Evolutionary conservation across 2,888 invertebrate genomes (phyloP).

Genomic region (Andrena praecox): DNA sequence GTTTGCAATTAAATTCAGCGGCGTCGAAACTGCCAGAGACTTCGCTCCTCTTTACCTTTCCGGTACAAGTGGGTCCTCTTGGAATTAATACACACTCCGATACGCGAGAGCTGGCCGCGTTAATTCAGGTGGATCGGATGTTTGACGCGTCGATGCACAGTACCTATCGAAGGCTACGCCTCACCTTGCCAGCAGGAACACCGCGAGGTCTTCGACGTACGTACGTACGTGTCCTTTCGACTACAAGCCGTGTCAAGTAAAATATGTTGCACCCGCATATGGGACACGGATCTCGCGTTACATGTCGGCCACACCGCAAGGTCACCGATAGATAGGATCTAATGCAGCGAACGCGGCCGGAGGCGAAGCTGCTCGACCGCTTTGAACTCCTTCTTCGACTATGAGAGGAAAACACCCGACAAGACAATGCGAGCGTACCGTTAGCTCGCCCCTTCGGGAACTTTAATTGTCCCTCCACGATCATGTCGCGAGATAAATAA

Average conservation of each 20-base stretch:
- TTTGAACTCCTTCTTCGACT: slow-evolving; percentile 18
- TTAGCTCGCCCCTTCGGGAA: not conserved
- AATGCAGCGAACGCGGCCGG: slow-evolving; percentile 50
- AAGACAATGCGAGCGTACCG: slow-evolving; percentile 9
- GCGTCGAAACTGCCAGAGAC: not conserved
- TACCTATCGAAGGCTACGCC: slow-evolving; percentile 42
- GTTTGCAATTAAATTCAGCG: not conserved
- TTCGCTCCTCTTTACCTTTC: not conserved
- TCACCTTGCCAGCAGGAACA: slow-evolving; percentile 34
- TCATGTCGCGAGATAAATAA: not conserved
- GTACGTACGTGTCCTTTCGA: slow-evolving; percentile 39
- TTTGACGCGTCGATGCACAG: slow-evolving; percentile 56
- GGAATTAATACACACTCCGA: slow-evolving; percentile 17
- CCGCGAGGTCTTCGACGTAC: slow-evolving; percentile 26
- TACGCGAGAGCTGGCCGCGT: slow-evolving; percentile 51
- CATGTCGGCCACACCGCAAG: slow-evolving; percentile 73
- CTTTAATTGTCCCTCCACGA: not conserved
- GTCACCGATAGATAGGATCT: slow-evolving; percentile 75
- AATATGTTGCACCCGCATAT: slow-evolving; percentile 75
- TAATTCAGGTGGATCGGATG: slow-evolving; percentile 48
- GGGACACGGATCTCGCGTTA: slow-evolving; percentile 78
- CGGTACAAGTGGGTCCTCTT: not conserved
- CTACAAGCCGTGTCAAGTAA: slow-evolving; percentile 59
- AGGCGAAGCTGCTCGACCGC: slow-evolving; percentile 19
- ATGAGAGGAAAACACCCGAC: not conserved